Evolutionary conservation across 2,797 vertebrate genomes (phyloP).

Genomic region (Anabas testudineus): DNA sequence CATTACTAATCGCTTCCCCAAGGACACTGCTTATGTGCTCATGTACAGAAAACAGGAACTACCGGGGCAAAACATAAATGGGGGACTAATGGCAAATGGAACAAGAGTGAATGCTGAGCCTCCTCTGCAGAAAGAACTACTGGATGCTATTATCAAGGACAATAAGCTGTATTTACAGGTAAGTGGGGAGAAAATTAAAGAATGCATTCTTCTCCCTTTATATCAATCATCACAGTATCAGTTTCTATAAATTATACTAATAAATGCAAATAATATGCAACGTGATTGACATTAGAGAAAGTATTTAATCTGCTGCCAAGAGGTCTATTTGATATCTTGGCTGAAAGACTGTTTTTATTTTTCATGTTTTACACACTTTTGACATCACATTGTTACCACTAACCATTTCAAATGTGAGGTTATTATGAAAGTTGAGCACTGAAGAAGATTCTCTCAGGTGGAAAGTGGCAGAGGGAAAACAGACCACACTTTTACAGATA

Average conservation of each 20-base stretch:
- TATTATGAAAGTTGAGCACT: slow-evolving; percentile 29
- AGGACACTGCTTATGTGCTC: slow-evolving; percentile 98
- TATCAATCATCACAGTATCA: not conserved
- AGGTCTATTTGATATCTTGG: slow-evolving; percentile 8
- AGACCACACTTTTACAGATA: slow-evolving; percentile 13
- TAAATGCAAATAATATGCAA: slow-evolving; percentile 15
- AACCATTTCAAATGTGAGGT: slow-evolving; percentile 10
- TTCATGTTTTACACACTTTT: slow-evolving; percentile 27
- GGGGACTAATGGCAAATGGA: slow-evolving; percentile 76
- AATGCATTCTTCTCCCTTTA: not conserved
- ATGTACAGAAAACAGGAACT: slow-evolving; percentile 94
- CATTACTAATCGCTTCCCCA: slow-evolving; percentile 96
- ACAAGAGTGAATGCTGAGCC: slow-evolving; percentile 90
- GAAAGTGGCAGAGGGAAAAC: slow-evolving; percentile 45
- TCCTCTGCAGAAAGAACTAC: slow-evolving; percentile 96
- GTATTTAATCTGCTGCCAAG: slow-evolving; percentile 17
- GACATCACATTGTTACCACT: slow-evolving; percentile 11
- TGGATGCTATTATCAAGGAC: slow-evolving; percentile 98
- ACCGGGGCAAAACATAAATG: slow-evolving; percentile 67
- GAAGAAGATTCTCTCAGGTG: slow-evolving; percentile 36
- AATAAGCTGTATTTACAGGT: slow-evolving; percentile 99
- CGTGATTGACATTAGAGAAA: slow-evolving; percentile 27
- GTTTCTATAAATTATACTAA: not conserved
- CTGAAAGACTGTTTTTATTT: slow-evolving; percentile 17
- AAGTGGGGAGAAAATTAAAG: slow-evolving; percentile 55